phyloP scores from a whole-genome alignment of 2,113 vertebrate genomes.

The Mus pahari region DNA sequence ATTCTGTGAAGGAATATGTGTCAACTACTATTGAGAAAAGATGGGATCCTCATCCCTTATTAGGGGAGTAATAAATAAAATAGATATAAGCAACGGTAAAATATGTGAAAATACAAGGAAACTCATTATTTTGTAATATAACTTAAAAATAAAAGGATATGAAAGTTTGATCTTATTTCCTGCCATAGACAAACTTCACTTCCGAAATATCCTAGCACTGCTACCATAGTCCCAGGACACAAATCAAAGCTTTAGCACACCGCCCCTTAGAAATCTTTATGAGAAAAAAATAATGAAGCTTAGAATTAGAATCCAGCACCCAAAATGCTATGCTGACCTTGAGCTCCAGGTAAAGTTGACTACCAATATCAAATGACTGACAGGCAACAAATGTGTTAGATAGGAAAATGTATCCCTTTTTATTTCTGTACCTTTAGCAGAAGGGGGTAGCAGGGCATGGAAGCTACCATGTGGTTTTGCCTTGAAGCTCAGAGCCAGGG shows the following conservation, averaged over 20 bases:
- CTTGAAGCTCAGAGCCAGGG: neutral
- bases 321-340: neutral
- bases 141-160: neutral
- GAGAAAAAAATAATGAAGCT: neutral
- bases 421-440: no score
- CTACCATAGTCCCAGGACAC: no score
- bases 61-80: neutral
- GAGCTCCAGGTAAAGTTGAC: neutral
- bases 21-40: neutral
- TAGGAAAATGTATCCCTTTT: neutral
- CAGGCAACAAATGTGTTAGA: neutral
- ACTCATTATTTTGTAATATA: neutral
- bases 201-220: neutral
- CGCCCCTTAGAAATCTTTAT: neutral
- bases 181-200: neutral
- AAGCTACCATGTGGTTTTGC: neutral
- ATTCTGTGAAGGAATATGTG: accelerated
- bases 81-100: neutral
- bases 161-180: neutral
- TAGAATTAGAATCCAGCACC: neutral
- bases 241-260: neutral
- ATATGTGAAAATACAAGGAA: neutral
- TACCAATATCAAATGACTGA: neutral
- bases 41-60: neutral
- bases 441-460: accelerated